These are phyloP conservation scores for Sebastes iracundus DNA, from an alignment of 2,797 vertebrate species.

Conservation along the genomic window DNA sequence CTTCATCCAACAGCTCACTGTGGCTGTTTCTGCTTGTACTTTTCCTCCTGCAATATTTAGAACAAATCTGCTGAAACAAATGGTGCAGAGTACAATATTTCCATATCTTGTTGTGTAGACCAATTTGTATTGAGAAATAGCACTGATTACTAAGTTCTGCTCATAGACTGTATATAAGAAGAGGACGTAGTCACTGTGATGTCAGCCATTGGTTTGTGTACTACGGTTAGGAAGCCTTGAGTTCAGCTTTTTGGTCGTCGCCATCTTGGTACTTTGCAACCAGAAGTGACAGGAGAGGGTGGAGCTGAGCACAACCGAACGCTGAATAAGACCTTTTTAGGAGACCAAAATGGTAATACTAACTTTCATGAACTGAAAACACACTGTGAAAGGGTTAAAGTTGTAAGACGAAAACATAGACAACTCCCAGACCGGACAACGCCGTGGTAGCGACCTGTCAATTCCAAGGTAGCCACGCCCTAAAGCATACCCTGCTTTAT, in stretches of 20 bases:
- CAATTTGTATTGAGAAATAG: background rate
- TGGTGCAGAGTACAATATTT: background rate
- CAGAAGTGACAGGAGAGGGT: too few relatives aligned
- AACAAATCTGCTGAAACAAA: constrained; percentile 8
- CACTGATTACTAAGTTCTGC: background rate
- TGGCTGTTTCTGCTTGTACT: background rate
- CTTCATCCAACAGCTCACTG: background rate
- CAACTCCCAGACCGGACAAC: too few relatives aligned
- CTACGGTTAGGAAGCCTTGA: background rate
- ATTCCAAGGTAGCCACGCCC: too few relatives aligned
- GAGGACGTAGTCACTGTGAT: background rate
- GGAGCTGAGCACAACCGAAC: too few relatives aligned
- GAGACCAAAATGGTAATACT: too few relatives aligned
- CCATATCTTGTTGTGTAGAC: background rate
- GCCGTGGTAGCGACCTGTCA: too few relatives aligned
- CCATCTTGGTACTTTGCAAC: background rate
- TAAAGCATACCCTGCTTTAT: too few relatives aligned
- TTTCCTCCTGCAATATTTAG: background rate
- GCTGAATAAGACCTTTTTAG: too few relatives aligned
- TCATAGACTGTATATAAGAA: background rate
- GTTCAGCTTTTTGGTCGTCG: background rate
- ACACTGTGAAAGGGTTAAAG: too few relatives aligned
- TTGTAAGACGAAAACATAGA: too few relatives aligned
- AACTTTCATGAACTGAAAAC: too few relatives aligned
- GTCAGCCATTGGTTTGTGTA: background rate